A percentile compares a stretch with the other conserved stretches of the same genome.
Conservation (phyloP, 2,113 vertebrate species). For the Piprites chloris region DNA sequence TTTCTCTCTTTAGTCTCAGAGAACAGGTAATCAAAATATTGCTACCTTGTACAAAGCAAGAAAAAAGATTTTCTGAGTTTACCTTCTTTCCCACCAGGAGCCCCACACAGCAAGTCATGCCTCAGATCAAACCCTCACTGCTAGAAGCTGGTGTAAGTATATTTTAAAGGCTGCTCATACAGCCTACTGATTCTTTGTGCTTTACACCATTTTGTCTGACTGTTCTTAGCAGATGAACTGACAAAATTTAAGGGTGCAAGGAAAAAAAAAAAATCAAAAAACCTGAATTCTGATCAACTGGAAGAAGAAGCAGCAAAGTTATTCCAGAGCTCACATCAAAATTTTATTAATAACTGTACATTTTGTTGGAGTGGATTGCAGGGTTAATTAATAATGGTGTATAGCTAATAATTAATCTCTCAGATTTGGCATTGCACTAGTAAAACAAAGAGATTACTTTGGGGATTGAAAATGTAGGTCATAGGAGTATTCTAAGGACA, state of each 20-base stretch:
- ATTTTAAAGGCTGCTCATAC: not conserved
- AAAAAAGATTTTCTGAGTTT: not conserved
- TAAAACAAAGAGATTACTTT: not conserved
- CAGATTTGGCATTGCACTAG: not conserved
- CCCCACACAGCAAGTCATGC: not conserved
- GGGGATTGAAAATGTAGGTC: not conserved
- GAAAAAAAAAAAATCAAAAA: not conserved
- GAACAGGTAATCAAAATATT: not conserved
- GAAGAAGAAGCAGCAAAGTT: not conserved
- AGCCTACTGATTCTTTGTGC: not conserved
- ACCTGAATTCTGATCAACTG: not conserved
- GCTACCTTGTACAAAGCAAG: not conserved
- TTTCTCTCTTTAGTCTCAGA: not conserved
- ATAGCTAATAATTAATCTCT: slow-evolving; percentile 16
- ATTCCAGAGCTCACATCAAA: not conserved
- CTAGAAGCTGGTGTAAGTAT: not conserved
- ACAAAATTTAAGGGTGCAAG: not conserved
- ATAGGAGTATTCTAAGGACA: not conserved
- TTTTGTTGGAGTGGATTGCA: not conserved
- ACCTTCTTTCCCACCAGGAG: not conserved
- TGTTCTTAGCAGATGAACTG: not conserved
- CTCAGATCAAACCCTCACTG: not conserved
- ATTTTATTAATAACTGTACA: not conserved
- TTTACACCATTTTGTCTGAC: not conserved
- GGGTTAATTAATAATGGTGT: slow-evolving; percentile 1